A percentile compares a stretch with the other conserved stretches of the same genome.
Conservation (phyloP, 2,113 vertebrate genomes). For the human region DNA sequence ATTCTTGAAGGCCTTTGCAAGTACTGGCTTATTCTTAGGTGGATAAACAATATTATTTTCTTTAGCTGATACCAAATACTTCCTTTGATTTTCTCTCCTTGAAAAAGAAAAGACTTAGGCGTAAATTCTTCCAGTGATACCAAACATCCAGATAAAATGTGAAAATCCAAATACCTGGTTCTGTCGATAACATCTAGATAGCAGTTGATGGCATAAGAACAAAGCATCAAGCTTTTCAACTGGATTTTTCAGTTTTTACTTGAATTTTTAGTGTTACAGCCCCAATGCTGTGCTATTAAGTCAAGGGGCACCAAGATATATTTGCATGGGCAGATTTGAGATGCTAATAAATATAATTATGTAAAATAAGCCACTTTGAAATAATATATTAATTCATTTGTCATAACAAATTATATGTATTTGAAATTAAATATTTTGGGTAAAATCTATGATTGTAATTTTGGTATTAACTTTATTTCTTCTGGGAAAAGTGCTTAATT, state of each 20-base stretch:
- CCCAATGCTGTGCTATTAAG: background rate
- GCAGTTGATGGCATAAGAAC: background rate
- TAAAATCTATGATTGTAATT: slow-evolving; percentile 60
- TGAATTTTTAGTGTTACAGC: background rate
- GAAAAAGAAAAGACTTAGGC: background rate
- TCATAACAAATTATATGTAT: slow-evolving; percentile 56
- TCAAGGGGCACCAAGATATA: slow-evolving; percentile 6
- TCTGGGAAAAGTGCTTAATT: slow-evolving; percentile 53
- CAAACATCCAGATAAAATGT: background rate
- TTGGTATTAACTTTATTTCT: slow-evolving; percentile 62
- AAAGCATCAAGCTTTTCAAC: background rate
- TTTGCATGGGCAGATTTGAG: background rate
- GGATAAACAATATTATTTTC: slow-evolving; percentile 47
- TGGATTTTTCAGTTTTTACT: background rate
- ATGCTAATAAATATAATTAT: slow-evolving; percentile 43
- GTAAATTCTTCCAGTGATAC: background rate
- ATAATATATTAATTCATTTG: slow-evolving; percentile 45
- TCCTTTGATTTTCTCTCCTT: background rate
- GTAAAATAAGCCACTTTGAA: slow-evolving; percentile 39
- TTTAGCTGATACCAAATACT: slow-evolving; percentile 57
- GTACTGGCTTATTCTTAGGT: slow-evolving; percentile 58
- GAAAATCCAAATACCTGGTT: background rate
- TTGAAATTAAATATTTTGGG: slow-evolving; percentile 58
- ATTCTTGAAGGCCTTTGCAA: slow-evolving; percentile 71
- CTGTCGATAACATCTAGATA: background rate